Conservation (phyloP, 2,113 vertebrate species). For the Anolis carolinensis region DNA sequence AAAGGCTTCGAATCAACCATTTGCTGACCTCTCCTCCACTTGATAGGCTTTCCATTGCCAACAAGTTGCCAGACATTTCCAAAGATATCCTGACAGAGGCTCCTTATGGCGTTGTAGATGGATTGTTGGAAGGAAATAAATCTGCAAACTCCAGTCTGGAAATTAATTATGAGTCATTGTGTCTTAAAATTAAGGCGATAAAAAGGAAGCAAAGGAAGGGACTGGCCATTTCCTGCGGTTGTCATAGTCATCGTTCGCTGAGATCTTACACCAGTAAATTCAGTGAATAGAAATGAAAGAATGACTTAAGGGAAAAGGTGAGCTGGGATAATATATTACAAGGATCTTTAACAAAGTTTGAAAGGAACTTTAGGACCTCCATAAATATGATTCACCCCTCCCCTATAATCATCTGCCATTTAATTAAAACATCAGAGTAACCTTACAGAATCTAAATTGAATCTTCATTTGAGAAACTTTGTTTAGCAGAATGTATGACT, state of each 20-base stretch:
- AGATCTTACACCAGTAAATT: too few species aligned
- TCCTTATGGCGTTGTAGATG: neutral
- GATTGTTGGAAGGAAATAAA: neutral
- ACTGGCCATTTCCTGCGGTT: neutral
- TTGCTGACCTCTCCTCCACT: slow-evolving; percentile 16
- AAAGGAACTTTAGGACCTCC: slow-evolving; percentile 41
- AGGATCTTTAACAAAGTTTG: slow-evolving; percentile 43
- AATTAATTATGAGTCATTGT: neutral
- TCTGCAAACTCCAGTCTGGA: neutral
- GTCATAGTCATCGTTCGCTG: neutral
- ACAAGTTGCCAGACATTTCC: neutral
- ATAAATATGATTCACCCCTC: slow-evolving; percentile 47
- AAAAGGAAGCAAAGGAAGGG: too few species aligned
- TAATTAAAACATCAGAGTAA: slow-evolving; percentile 62
- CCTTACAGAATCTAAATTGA: slow-evolving; percentile 63
- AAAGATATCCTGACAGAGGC: slow-evolving; percentile 17
- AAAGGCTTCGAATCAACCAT: slow-evolving; percentile 25
- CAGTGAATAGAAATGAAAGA: neutral
- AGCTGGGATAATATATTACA: slow-evolving; percentile 30
- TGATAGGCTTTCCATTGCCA: neutral
- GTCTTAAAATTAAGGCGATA: neutral
- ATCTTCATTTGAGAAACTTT: slow-evolving; percentile 54
- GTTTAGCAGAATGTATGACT: slow-evolving; percentile 47
- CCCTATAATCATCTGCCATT: slow-evolving; percentile 46
- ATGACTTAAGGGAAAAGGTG: slow-evolving; percentile 7